Base-by-base conservation (phyloP, 2,888 invertebrate genomes). In the Spisula solida region DNA sequence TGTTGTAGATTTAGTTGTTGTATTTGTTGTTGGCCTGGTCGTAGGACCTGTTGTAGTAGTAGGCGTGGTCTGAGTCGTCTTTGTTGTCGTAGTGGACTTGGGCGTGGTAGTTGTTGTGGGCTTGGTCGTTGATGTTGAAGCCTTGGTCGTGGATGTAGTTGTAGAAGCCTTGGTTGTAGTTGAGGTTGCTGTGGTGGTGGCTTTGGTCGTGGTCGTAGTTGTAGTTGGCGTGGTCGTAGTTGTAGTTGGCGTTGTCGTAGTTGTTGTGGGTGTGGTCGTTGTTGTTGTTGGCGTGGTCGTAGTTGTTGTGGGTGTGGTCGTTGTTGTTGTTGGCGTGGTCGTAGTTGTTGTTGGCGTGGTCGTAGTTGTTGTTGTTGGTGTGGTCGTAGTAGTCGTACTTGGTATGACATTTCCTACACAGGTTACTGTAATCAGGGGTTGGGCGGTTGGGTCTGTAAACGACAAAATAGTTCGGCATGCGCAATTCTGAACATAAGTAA, bases 191-290 rank as follows among this genome's bases (percentile, higher is more conserved):
- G 85, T 55, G 0, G 81, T 80, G 0, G 85, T 41, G 10, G 79
- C 31, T 29, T 56, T 12, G 0, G 85, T 31, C 0, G 85, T 80
- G 0, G 60, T 80, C 25, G 85, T 80, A 0, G 80, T 41, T 14
- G 86, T n/a, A 0, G 85, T 81, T 0, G 56, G 29, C 41, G 81
- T 85, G 0, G 85, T 51, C 2, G 85, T 79, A 4, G 85, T 34
- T 0, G 29, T 56, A 18, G 85, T 80, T 8, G 85, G 80, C 16
- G 60, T 31, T 18, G 81, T n/a, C 25, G 86, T 81, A n/a, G 86
- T 70, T 0, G 86, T 29, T 0, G 86, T 81, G 16, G 86, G n/a
- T n/a, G n/a, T 70, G 20, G 86, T 86, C 5, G 81, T 86, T n/a
- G 86, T 82, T 14, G 86, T 48, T 20, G 78, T 29, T 51, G 88